phyloP scores from a whole-genome alignment of 2,113 vertebrate genomes.

The Neoarius graeffei region DNA sequence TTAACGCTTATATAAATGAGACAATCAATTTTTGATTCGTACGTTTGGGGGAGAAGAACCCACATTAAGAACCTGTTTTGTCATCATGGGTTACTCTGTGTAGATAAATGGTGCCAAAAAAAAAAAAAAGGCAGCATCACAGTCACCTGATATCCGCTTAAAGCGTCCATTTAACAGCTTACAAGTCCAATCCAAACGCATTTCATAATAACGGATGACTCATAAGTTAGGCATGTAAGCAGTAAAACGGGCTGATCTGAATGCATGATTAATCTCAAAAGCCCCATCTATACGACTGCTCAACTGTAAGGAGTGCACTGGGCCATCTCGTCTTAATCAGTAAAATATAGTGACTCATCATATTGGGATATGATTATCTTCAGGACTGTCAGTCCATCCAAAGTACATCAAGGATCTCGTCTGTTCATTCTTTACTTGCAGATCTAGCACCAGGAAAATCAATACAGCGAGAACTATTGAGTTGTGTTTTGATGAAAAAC shows the following conservation, averaged over 20 bases:
- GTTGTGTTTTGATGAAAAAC: not conserved
- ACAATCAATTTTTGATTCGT: not conserved
- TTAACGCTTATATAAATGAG: too few species aligned
- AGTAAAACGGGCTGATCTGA: constrained; percentile 18
- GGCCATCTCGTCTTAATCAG: constrained; percentile 6
- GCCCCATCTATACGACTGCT: not conserved
- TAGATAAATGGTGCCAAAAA: not conserved
- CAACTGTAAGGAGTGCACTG: not conserved
- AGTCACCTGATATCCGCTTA: not conserved
- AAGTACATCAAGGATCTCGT: not conserved
- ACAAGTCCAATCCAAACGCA: not conserved
- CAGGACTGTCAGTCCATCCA: not conserved
- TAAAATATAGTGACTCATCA: constrained; percentile 9
- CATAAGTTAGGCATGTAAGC: not conserved
- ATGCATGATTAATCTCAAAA: constrained; percentile 24
- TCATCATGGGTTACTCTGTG: not conserved
- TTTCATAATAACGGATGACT: not conserved
- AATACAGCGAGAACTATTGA: not conserved
- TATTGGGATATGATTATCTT: not conserved
- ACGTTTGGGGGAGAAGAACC: not conserved
- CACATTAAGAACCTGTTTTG: not conserved
- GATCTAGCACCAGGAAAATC: not conserved
- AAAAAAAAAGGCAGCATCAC: not conserved
- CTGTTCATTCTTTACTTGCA: not conserved
- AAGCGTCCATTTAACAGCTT: not conserved